These are phyloP conservation scores for Bombus affinis DNA, from an alignment of 1,140 invertebrate species.

Conservation along the genomic window DNA sequence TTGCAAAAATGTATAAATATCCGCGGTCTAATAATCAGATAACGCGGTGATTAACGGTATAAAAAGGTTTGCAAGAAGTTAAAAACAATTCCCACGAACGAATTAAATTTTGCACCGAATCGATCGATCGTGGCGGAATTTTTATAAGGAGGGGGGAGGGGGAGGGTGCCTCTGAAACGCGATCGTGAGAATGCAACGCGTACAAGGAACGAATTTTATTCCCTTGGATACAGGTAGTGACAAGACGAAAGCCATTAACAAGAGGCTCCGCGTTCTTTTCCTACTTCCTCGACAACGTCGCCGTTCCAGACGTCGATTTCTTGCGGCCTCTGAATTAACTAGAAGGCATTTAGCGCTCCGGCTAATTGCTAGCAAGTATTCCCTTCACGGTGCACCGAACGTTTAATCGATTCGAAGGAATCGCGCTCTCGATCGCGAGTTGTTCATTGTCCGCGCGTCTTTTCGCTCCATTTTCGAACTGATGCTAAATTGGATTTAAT, in stretches of 20 bases:
- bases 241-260: constrained; percentile 51
- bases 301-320: constrained; percentile 58
- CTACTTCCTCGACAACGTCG: constrained; percentile 53
- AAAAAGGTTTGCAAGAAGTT: neutral
- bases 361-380: constrained; percentile 78
- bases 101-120: constrained; percentile 12
- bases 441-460: constrained; percentile 32
- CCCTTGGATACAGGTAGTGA: constrained; percentile 31
- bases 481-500: constrained; percentile 20
- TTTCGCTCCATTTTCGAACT: constrained; percentile 25
- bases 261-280: constrained; percentile 68
- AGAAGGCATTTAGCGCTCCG: constrained; percentile 74
- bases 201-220: constrained; percentile 59
- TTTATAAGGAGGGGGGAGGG: neutral
- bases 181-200: constrained; percentile 35
- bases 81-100: neutral
- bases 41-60: neutral
- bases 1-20: no score
- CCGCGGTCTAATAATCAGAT: neutral
- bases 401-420: constrained; percentile 76
- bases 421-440: constrained; percentile 45
- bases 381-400: constrained; percentile 62
- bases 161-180: constrained; percentile 5
- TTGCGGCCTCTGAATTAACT: constrained; percentile 60
- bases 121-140: neutral